Conservation (phyloP, 2,797 vertebrate species). For the Xenopus petersii region DNA sequence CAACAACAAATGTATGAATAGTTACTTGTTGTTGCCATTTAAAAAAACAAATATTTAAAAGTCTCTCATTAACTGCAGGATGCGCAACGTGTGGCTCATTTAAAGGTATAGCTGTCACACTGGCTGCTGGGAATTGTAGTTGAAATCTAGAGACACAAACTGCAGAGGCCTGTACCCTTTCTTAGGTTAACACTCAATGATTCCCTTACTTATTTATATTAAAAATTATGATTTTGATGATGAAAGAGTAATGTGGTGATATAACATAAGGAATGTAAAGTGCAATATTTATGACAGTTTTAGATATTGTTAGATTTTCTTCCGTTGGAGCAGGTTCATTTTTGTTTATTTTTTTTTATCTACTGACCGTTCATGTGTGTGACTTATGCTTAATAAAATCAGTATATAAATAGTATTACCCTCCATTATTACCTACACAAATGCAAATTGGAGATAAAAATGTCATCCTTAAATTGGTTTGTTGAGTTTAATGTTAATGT, state of each 20-base stretch:
- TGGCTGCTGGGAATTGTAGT: no score
- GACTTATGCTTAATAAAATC: slow-evolving; percentile 65
- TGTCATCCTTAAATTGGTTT: no score
- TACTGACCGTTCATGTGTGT: slow-evolving; percentile 58
- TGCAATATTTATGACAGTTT: slow-evolving; percentile 71
- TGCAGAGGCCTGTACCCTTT: not conserved
- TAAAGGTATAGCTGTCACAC: no score
- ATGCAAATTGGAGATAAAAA: no score
- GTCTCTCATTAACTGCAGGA: no score
- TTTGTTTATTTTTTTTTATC: slow-evolving; percentile 35
- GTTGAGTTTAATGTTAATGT: no score
- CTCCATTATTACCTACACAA: not conserved
- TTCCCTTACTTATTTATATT: slow-evolving; percentile 24
- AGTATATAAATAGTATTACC: slow-evolving; percentile 1
- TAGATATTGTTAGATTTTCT: slow-evolving; percentile 29
- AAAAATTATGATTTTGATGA: slow-evolving; percentile 51
- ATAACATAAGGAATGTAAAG: slow-evolving; percentile 60
- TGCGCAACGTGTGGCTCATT: no score
- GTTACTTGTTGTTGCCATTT: not conserved
- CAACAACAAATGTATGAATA: not conserved
- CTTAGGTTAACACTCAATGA: not conserved
- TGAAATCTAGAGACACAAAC: not conserved
- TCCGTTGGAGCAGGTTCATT: slow-evolving; percentile 26
- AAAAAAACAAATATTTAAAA: not conserved
- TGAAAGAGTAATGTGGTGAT: slow-evolving; percentile 57